Base-by-base conservation (phyloP, 2,888 invertebrate species). In the Philereme vetulata region DNA sequence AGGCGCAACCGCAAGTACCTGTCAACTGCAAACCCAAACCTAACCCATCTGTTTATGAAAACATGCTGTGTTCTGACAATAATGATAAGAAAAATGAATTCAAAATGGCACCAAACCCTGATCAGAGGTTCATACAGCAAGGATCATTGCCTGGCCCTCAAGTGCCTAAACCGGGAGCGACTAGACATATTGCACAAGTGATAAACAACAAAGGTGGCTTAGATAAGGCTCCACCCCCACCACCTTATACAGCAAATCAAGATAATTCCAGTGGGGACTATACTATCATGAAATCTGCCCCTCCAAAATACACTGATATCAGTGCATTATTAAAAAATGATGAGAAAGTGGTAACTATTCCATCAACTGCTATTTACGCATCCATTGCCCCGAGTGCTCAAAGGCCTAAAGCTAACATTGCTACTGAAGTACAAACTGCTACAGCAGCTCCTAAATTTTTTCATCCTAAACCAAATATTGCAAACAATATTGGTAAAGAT, bases 1-100 rank as follows among this genome's bases (percentile, higher is more conserved):
- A 96, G 81, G 97, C 97, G 6, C 96, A 97, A 78, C 97, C 97
- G 0, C 97, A 97, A 86, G 95, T 96, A 46, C 95, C 96, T 60
- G 93, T 94, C 21, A 94, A 93, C 66, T 81, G 85, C 21, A 91
- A 88, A 73, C 77, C 84, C 65, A 88, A 86, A 78, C 70, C 74
- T 67, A 88, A 78, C 78, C 92, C 88, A 62, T 76, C 69, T 72
- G 89, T 85, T 72, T 94, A 85, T 81, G 93, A 92, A 81, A 92
- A 92, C 65, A 89, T 91, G 91, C 78, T 86, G 71, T 93, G 80
- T 84, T 84, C 85, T 65, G 89, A 90, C 4, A 56, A 45, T 59
- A 85, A 71, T 76, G 90, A 90, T 56, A 90, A 89, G 67, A 87
- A 86, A 75, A 80, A 71, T 75, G 90, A 91, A 61, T 88, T 77